These are phyloP conservation scores for Hippocampus barbouri DNA, from an alignment of 2,113 vertebrate species.

Conservation along the genomic window DNA sequence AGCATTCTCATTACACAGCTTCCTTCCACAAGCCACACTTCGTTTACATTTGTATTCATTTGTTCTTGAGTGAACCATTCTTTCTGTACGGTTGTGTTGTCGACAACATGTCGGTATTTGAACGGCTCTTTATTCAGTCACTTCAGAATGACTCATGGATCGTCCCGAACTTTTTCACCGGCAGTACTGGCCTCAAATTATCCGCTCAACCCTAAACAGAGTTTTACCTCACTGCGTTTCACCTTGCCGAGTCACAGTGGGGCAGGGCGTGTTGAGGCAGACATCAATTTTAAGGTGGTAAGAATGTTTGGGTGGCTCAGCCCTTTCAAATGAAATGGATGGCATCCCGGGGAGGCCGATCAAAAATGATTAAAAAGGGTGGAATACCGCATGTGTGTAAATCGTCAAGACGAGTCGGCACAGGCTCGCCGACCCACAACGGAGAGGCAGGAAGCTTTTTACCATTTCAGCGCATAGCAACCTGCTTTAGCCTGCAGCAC, in stretches of 20 bases:
- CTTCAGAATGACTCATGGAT: conserved; percentile 18
- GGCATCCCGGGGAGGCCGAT: conserved; percentile 68
- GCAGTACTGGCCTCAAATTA: conserved; percentile 26
- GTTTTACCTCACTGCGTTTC: conserved; percentile 35
- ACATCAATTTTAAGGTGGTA: conserved; percentile 58
- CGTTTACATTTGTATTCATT: no score
- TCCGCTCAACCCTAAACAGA: conserved; percentile 42
- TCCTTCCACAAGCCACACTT: no score
- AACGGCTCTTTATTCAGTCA: conserved; percentile 16
- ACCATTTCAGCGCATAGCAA: conserved; percentile 71
- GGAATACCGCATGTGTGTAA: conserved; percentile 65
- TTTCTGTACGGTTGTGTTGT: neutral
- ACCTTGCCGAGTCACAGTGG: conserved; percentile 55
- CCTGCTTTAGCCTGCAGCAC: conserved; percentile 65
- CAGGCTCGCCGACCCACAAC: conserved; percentile 61
- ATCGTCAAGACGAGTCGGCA: conserved; percentile 70
- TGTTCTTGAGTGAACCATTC: neutral
- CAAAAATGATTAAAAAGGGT: conserved; percentile 73
- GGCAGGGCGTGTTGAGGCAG: conserved; percentile 57
- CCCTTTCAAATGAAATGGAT: conserved; percentile 71
- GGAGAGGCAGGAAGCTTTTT: conserved; percentile 67
- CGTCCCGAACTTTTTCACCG: conserved; percentile 16
- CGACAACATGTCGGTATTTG: neutral
- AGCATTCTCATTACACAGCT: no score
- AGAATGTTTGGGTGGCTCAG: conserved; percentile 73